phyloP scores from a whole-genome alignment of 2,888 invertebrate genomes.

The Amiota minor region DNA sequence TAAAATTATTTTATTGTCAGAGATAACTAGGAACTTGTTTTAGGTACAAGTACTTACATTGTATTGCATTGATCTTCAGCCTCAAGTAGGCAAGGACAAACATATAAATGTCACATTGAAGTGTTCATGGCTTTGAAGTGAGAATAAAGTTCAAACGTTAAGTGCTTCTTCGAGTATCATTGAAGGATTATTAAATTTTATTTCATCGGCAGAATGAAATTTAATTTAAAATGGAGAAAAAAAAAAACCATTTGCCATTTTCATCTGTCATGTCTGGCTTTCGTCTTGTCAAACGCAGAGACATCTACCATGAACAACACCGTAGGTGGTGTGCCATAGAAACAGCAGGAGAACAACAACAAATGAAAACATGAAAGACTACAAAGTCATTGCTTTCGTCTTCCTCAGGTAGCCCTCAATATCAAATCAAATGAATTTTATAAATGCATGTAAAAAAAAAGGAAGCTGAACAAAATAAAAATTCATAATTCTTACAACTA shows the following conservation, averaged over 20 bases:
- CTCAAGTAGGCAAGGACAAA: too few relatives aligned
- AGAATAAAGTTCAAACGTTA: too few relatives aligned
- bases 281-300: slow-evolving; percentile 5
- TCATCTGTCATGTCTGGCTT: neutral
- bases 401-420: too few relatives aligned
- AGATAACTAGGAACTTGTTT: slow-evolving; percentile 28
- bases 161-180: too few relatives aligned
- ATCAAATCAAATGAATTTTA: too few relatives aligned
- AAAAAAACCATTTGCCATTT: neutral
- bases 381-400: too few relatives aligned
- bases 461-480: too few relatives aligned
- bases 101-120: too few relatives aligned
- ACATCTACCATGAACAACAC: neutral
- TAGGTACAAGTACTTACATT: neutral
- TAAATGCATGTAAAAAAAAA: too few relatives aligned
- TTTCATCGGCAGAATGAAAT: neutral
- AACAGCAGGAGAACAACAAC: neutral
- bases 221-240: neutral
- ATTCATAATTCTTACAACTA: too few relatives aligned
- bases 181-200: too few relatives aligned
- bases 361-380: neutral
- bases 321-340: neutral
- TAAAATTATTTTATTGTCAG: slow-evolving; percentile 55
- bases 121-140: too few relatives aligned
- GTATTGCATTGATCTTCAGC: neutral